phyloP scores from a whole-genome alignment of 2,113 vertebrate genomes.

The Saguinus imperator region DNA sequence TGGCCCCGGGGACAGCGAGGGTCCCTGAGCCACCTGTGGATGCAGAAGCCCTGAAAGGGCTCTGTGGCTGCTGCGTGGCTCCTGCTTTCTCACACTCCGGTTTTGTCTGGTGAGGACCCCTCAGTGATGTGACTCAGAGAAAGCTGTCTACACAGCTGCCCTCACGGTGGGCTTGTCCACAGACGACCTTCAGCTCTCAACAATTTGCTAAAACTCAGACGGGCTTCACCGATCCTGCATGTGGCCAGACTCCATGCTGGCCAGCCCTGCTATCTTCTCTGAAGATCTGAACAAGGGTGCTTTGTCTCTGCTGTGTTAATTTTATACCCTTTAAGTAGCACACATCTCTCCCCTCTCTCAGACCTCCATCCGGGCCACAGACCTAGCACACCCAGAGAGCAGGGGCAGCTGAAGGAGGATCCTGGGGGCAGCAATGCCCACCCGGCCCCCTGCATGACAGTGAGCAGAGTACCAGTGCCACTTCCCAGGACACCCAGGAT shows the following conservation, averaged over 20 bases:
- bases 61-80: neutral
- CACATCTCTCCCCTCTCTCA: neutral
- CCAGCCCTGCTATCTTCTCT: constrained; percentile 28
- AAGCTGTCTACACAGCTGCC: accelerated
- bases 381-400: neutral
- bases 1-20: neutral
- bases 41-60: neutral
- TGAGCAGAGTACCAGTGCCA: neutral
- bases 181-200: neutral
- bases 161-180: neutral
- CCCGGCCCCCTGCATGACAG: neutral
- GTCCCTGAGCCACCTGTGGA: neutral
- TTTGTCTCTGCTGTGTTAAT: constrained; percentile 57
- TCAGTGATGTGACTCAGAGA: neutral
- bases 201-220: neutral
- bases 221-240: accelerated
- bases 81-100: accelerated
- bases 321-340: constrained; percentile 67
- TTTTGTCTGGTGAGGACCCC: neutral
- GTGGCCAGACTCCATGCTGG: accelerated
- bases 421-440: neutral
- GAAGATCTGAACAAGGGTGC: constrained; percentile 55
- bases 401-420: no score
- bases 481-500: neutral
- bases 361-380: neutral